Evolutionary conservation across 2,888 invertebrate genomes (phyloP).

Genomic region (Cerastis leucographa): DNA sequence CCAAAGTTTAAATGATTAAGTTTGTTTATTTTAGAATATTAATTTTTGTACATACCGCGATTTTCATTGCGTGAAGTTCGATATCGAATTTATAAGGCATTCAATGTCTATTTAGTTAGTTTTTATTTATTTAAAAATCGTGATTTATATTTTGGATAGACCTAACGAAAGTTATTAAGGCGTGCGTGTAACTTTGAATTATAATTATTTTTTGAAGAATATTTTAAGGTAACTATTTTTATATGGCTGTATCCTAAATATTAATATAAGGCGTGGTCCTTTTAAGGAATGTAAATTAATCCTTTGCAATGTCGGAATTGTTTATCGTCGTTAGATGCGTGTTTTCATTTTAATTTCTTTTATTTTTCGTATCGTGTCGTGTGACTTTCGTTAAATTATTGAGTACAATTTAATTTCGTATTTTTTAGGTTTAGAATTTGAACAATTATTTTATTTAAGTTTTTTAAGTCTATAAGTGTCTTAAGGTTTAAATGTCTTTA

Average conservation of each 20-base stretch:
- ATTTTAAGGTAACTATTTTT: slow-evolving; percentile 62
- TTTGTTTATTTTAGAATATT: slow-evolving; percentile 15
- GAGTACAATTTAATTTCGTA: slow-evolving; percentile 44
- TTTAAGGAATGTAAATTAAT: slow-evolving; percentile 58
- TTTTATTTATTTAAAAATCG: slow-evolving; percentile 43
- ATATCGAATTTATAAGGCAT: slow-evolving; percentile 64
- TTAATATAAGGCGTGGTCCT: slow-evolving; percentile 56
- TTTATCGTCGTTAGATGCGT: slow-evolving; percentile 57
- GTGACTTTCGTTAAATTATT: slow-evolving; percentile 33
- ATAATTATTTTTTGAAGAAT: slow-evolving; percentile 54
- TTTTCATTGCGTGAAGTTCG: slow-evolving; percentile 47
- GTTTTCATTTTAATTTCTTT: slow-evolving; percentile 38
- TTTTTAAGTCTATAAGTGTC: slow-evolving; percentile 26
- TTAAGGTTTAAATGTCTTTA: slow-evolving; percentile 10
- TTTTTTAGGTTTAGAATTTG: not conserved
- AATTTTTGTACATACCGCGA: slow-evolving; percentile 34
- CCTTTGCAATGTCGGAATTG: slow-evolving; percentile 71
- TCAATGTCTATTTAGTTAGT: slow-evolving; percentile 60
- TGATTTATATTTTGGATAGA: slow-evolving; percentile 39
- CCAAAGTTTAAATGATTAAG: slow-evolving; percentile 31
- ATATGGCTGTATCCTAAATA: slow-evolving; percentile 70
- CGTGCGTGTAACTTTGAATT: slow-evolving; percentile 27
- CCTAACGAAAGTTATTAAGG: not conserved
- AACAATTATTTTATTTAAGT: slow-evolving; percentile 27
- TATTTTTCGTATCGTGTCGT: slow-evolving; percentile 33